Evolutionary conservation across 1,140 invertebrate genomes (phyloP).

Genomic region (Caenorhabditis inopinata): DNA sequence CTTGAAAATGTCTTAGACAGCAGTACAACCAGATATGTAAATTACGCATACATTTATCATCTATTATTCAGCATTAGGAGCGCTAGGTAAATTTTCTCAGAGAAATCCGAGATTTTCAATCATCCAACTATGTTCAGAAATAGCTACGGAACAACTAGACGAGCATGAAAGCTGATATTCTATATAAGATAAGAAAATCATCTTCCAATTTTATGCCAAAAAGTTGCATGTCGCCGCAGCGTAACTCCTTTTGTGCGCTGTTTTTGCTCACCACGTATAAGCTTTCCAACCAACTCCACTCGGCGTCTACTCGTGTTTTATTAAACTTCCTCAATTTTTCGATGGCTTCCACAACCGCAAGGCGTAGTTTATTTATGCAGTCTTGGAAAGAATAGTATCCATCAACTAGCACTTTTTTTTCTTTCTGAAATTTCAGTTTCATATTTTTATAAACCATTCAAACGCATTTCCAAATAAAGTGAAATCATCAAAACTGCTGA

Average conservation of each 20-base stretch:
- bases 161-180: too few species aligned
- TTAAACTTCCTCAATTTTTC: conserved; percentile 32
- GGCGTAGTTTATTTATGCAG: conserved; percentile 31
- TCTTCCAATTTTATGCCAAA: background rate
- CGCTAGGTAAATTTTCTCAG: background rate
- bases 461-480: too few species aligned
- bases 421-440: background rate
- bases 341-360: conserved; percentile 19
- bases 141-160: too few species aligned
- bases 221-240: too few species aligned
- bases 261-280: background rate
- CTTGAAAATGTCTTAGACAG: too few species aligned
- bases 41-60: background rate
- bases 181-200: background rate
- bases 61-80: background rate
- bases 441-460: too few species aligned
- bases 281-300: background rate
- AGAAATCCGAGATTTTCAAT: too few species aligned
- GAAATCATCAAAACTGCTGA: too few species aligned
- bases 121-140: too few species aligned
- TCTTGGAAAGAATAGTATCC: background rate
- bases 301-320: conserved; percentile 26
- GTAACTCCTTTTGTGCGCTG: background rate
- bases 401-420: background rate
- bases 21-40: background rate